phyloP scores from a whole-genome alignment of 1,140 invertebrate genomes.

The Coptotermes formosanus region DNA sequence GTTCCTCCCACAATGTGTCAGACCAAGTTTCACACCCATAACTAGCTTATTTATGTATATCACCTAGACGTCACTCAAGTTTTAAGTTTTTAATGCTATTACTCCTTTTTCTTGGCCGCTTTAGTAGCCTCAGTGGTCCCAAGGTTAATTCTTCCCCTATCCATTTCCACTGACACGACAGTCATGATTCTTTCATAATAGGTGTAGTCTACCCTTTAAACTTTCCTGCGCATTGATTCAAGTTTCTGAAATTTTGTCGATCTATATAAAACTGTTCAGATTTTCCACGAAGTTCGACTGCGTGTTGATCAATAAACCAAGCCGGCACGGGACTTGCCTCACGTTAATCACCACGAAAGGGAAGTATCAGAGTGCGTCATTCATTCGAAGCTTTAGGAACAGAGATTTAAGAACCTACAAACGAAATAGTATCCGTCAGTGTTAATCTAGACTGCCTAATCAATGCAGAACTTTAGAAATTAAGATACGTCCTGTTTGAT shows the following conservation, averaged over 20 bases:
- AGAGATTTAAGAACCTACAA: neutral
- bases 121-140: too few relatives aligned
- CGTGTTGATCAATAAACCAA: neutral
- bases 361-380: neutral
- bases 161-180: neutral
- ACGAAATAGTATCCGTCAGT: neutral
- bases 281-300: conserved; percentile 6
- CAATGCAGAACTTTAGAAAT: neutral
- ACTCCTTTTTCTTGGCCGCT: neutral
- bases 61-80: too few relatives aligned
- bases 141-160: neutral
- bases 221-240: neutral
- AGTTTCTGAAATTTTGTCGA: neutral
- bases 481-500: too few relatives aligned
- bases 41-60: too few relatives aligned
- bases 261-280: neutral
- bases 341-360: neutral
- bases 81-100: neutral
- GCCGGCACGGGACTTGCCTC: neutral
- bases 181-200: neutral
- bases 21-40: too few relatives aligned
- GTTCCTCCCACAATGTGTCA: too few relatives aligned
- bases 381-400: neutral
- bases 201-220: neutral
- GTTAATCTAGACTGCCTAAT: neutral